Base-by-base conservation (phyloP, 2,113 vertebrate species). In the Leptocoma aspasia region DNA sequence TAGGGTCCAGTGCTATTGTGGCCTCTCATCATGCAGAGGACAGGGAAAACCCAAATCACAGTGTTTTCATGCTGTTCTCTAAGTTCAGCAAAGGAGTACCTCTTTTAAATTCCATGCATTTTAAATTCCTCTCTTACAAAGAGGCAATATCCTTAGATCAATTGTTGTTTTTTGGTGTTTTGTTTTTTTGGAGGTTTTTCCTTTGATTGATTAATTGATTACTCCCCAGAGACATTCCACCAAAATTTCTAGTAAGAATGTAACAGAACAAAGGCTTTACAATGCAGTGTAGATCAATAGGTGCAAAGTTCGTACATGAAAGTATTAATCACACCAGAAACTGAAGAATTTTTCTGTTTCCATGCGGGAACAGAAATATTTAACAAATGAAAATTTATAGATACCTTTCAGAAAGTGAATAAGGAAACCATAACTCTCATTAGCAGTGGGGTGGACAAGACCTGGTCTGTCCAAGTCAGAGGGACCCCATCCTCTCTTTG, bases 121-220 rank as follows among this genome's bases (percentile, higher is more conserved):
- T 84, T 28, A 57, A 82, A 70, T 54, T 54, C 39, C 26, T 83
- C 14, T 64, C 30, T 71, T 61, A 57, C 14, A 15, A 79, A 66
- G 24, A 61, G 15, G 20, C 19, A 65, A 9, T 49, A 82, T 81
- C 31, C 4, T 78, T 47, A 66, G 23, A 44, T 37, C 35, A 49
- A 0, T 37, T 30, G 13, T 33, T 0, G 0, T 23, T 72, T 39
- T 45, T 27, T 52, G 16, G 26, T 47, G 33, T 15, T 41, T 60
- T 21, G 9, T 21, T 33, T 81, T 37, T 37, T n/a, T 52, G 13
- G 26, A 15, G 15, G 12, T 19, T 33, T 33, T 64, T 53, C 10
- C 15, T 80, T 89, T 82, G 33, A 12, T 19, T 35, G 37, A 9
- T 78, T 69, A 27, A 35, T 20, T 63, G 60, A 26, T 82, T 82